Conservation (phyloP, 2,113 vertebrate species). For the Otocyon megalotis region DNA sequence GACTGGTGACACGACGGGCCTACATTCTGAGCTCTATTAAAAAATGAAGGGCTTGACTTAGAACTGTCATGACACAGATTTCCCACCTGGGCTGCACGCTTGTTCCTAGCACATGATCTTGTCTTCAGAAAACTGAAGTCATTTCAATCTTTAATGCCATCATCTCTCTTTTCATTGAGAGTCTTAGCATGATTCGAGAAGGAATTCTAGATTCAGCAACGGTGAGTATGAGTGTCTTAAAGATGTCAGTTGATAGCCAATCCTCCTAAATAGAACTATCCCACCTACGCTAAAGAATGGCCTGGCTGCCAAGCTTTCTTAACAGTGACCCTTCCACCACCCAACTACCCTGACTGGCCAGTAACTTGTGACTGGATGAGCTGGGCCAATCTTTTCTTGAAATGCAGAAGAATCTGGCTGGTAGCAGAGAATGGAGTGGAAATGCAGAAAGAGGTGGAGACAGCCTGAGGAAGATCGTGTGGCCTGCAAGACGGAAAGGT, state of each 20-base stretch:
- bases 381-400: not conserved
- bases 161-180: not conserved
- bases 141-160: not conserved
- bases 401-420: not conserved
- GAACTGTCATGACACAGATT: not conserved
- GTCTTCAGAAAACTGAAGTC: not conserved
- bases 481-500: not conserved
- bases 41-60: not conserved
- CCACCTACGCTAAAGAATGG: not conserved
- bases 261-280: no score
- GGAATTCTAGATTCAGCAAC: no score
- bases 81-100: not conserved
- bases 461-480: not conserved
- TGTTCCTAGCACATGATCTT: rapidly evolving
- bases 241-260: not conserved
- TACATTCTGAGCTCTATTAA: rapidly evolving
- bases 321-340: not conserved
- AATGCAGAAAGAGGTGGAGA: not conserved
- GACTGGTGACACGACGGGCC: not conserved
- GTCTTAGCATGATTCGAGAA: not conserved
- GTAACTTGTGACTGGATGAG: not conserved
- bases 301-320: not conserved
- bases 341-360: no score
- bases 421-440: not conserved
- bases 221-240: rapidly evolving